Evolutionary conservation across 2,113 vertebrate genomes (phyloP), one percentile per base, ranked within the genome.

Genomic region (Lycocorax pyrrhopterus): DNA sequence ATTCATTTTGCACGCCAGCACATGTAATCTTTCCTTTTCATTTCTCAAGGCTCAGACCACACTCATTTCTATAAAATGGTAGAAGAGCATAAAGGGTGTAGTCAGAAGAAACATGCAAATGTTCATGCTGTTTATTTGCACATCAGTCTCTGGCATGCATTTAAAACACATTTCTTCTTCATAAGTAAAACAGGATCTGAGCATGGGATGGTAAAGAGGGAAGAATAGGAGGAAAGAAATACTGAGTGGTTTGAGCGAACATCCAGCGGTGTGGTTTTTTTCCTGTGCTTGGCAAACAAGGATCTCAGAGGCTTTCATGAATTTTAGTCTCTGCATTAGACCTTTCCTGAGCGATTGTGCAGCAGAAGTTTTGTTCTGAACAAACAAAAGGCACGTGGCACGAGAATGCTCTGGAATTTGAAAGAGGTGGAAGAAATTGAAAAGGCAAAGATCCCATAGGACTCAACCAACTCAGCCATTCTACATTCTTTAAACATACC

Each of bases 381-480:
- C 56, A 87, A 94, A 86, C 56, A 89, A 87, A 84, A 93, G 52
- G 16, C 32, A 51, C 16, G 41, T 6, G 1, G 18, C 33, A 71
- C 6, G 6, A 58, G 52, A 88, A 90, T 41, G 9, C 44, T 91
- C 74, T 80, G 74, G 41, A 96, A 67, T 56, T 89, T 95, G 59
- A 92, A 94, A 94, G 41, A 88, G 25, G 29, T 16, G 22, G 56
- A 77, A 90, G 41, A 91, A 89, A 90, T 41, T 83, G 41, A 79
- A 85, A 91, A 78, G 25, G 53, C 26, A 89, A 86, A 92, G 55
- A 72, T 39, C 12, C 37, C 32, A 74, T 10, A 71, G 67, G 53
- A 89, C 59, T 88, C 43, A 92, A 93, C 39, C 6, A 94, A 89
- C 69, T 86, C 39, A 96, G 35, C 13, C 53, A 86, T 92, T 82